Base-by-base conservation (phyloP, 2,888 invertebrate species). In the Macroteleia sp. region DNA sequence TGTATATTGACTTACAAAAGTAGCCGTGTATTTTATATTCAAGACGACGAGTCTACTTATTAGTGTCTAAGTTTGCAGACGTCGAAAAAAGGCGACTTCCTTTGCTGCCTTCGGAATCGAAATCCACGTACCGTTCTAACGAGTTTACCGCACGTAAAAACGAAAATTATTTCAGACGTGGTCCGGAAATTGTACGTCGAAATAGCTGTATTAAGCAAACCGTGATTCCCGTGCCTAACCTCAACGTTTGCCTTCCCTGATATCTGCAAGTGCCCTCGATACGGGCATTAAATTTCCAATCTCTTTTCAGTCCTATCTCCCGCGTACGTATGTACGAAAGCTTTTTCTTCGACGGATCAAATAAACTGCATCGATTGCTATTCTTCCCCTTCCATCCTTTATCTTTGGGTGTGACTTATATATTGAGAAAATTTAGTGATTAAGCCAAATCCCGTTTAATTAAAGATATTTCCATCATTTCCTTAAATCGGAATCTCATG, bases 241-340 rank as follows among this genome's bases (percentile, higher is more conserved):
- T 59, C 52, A 59, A 32, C 69, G 41, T 67, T 57, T 57, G 57
- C 48, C 50, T 67, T 61, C 52, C 9, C 16, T 42, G 56, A 76
- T 44, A 64, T 69, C 76, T 64, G 76, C 14, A 66, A 70, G 56
- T 59, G 42, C 66, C 41, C 46, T 66, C 59, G 34, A 66, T 66
- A 44, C 56, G 62, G 61, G 56, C 67, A 77, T 71, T 71, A 66
- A 71, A 71, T 77, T 77, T 71, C 56, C 71, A 42, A 77, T 77
- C 62, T 64, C 64, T 62, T 71, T 52, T 17, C 42, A 48, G 50
- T 28, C 36, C 36, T 32, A 52, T 61, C 70, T 44, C 19, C 22
- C 20, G 3, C 10, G 19, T 25, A 20, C 14, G 25, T 42, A 42
- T 9, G 32, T 22, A 34, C 30, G 28, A 30, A 34, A 39, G 12